Base-by-base conservation (phyloP, 2,797 vertebrate genomes). In the Chelon auratus region DNA sequence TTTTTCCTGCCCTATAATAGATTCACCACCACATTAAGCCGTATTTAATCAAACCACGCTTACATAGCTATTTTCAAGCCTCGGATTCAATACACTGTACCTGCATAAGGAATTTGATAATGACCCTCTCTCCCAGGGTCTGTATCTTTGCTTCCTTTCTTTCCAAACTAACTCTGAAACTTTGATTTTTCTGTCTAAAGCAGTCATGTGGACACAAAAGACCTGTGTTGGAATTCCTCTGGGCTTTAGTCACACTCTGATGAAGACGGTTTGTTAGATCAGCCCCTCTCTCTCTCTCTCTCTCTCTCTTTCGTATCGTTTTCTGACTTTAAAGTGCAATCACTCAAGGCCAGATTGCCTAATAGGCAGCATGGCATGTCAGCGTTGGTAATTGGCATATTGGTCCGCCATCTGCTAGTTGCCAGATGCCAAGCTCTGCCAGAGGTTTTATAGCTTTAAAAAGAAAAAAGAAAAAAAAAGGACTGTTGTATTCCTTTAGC, bases 241-340 rank as follows among this genome's bases (percentile, higher is more conserved):
- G 81, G 78, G 85, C 72, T 84, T 91, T 87, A 91, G 90, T 90
- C 88, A 88, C 85, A 85, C 84, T 92, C 82, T 72, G 80, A 80
- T 87, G 85, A 75, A 87, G 80, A 84, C 67, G 74, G 73, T 86
- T 87, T 81, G 77, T 89, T 80, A 84, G 85, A 90, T 89, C 86
- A 85, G 75, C 72, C 79, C 83, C 82, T 87, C 67, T 3, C 78
- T 33, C 26, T 22, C 22, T 22, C 24, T 26, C 24, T 26, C 24
- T 3, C 79, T 83, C 82, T 86, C 67, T 3, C 78, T 33, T 1
- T 87, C 56, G 11, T 81, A 77, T 83, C 75, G 26, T 82, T 90
- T 81, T 90, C 82, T 83, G 73, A 87, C 86, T 89, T 89, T 79
- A 86, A 91, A 90, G 81, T 58, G 78, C 69, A 80, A 88, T 91